Conservation (phyloP, 2,888 invertebrate genomes). For the Leptothorax acervorum region DNA sequence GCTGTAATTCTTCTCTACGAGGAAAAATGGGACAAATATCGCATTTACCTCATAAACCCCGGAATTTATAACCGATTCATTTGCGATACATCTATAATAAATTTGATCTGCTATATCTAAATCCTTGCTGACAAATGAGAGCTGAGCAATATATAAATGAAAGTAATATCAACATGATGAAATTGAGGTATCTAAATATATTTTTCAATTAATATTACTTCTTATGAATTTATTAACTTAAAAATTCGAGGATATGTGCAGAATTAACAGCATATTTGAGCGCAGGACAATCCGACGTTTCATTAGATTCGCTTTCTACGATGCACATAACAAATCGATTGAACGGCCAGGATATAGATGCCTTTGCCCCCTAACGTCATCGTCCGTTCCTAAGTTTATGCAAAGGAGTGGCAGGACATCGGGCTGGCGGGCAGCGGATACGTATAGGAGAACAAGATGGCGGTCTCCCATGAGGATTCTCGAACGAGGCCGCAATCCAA, state of each 20-base stretch:
- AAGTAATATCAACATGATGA: neutral
- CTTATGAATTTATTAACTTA: neutral
- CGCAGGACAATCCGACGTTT: constrained; percentile 30
- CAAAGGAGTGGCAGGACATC: constrained; percentile 80
- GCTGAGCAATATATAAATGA: neutral
- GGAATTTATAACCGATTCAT: constrained; percentile 4
- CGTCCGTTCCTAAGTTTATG: constrained; percentile 81
- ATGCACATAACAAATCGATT: constrained; percentile 71
- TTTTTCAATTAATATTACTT: neutral
- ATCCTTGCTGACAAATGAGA: neutral
- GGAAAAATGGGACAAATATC: constrained; percentile 22
- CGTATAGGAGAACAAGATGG: constrained; percentile 81
- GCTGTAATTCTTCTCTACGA: constrained; percentile 5
- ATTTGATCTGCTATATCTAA: neutral
- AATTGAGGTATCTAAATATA: neutral
- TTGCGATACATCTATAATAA: neutral
- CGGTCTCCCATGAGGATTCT: constrained; percentile 80
- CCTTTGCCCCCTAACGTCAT: constrained; percentile 76
- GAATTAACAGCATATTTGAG: neutral
- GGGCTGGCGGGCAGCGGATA: constrained; percentile 72
- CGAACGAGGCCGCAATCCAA: constrained; percentile 84
- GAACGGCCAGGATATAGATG: constrained; percentile 65
- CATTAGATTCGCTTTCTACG: constrained; percentile 43
- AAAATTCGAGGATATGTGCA: neutral
- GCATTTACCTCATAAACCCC: neutral